Percentiles rank a stretch among this genome's conserved stretches.
Evolutionary conservation across 2,797 vertebrate genomes (phyloP).

Genomic region (Sebastes kiyomatsui): DNA sequence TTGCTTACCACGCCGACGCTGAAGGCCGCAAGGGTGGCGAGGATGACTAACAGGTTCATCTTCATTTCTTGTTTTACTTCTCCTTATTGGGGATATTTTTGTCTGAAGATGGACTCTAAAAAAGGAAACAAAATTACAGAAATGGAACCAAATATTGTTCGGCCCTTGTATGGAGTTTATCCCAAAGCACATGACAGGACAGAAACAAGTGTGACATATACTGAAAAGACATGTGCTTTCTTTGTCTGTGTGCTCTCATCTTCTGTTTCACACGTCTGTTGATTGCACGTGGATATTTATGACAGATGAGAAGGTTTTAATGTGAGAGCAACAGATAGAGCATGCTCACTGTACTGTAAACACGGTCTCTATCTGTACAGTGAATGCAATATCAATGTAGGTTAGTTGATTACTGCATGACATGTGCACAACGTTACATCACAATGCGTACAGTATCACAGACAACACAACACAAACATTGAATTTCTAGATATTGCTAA

Average conservation of each 20-base stretch:
- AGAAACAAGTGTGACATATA: neutral
- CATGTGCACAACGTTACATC: neutral
- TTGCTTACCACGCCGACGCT: slow-evolving; percentile 62
- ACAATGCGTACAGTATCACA: neutral
- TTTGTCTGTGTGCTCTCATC: neutral
- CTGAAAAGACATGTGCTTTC: neutral
- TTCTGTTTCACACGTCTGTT: neutral
- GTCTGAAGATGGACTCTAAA: neutral
- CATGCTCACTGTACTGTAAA: slow-evolving; percentile 38
- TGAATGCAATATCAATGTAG: slow-evolving; percentile 27
- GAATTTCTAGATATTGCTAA: neutral
- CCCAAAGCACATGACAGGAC: neutral
- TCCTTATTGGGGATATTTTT: slow-evolving; percentile 46
- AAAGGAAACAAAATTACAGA: slow-evolving; percentile 31
- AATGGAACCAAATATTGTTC: neutral
- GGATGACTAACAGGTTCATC: slow-evolving; percentile 72
- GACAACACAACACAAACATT: neutral
- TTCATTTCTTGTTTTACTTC: slow-evolving; percentile 57
- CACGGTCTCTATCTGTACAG: slow-evolving; percentile 30
- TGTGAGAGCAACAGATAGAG: slow-evolving; percentile 8
- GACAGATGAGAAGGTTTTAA: neutral
- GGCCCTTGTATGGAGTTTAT: slow-evolving; percentile 42
- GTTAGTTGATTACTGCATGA: slow-evolving; percentile 21
- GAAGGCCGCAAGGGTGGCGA: slow-evolving; percentile 33
- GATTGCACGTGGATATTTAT: neutral